Evolutionary conservation across 1,140 invertebrate species (phyloP).

Genomic region (Caenorhabditis latens): DNA sequence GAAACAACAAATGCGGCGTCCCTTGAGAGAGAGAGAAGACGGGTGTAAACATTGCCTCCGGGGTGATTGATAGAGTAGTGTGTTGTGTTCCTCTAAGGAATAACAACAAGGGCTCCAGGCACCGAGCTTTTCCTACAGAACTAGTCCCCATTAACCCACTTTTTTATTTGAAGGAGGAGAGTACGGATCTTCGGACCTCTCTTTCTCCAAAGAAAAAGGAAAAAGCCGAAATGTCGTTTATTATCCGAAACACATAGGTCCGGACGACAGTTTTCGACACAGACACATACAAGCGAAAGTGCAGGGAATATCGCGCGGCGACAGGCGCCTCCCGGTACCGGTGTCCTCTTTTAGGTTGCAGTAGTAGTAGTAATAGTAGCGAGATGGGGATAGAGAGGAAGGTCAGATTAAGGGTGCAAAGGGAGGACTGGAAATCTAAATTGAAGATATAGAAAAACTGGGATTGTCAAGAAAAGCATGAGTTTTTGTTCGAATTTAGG

Average conservation of each 20-base stretch:
- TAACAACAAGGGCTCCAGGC: neutral
- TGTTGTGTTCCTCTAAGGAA: too few species aligned
- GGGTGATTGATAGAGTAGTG: conserved; percentile 39
- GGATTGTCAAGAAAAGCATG: too few species aligned
- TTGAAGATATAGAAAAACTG: too few species aligned
- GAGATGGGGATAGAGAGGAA: neutral
- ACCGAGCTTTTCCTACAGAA: neutral
- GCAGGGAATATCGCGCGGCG: neutral
- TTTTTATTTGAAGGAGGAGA: neutral
- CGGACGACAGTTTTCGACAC: neutral
- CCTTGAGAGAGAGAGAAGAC: neutral
- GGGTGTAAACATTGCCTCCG: conserved; percentile 18
- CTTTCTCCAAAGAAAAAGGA: neutral
- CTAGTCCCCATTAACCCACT: neutral
- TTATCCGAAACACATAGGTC: neutral
- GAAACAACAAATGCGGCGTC: neutral
- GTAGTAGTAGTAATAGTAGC: neutral
- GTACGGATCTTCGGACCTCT: too few species aligned
- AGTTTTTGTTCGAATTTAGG: too few species aligned
- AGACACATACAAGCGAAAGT: conserved; percentile 13
- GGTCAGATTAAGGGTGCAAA: neutral
- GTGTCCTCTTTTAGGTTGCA: conserved; percentile 17
- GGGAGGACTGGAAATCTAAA: neutral
- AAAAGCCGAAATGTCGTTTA: neutral
- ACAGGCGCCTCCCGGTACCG: conserved; percentile 22